phyloP scores from a whole-genome alignment of 2,113 vertebrate species.

The Murina feae region DNA sequence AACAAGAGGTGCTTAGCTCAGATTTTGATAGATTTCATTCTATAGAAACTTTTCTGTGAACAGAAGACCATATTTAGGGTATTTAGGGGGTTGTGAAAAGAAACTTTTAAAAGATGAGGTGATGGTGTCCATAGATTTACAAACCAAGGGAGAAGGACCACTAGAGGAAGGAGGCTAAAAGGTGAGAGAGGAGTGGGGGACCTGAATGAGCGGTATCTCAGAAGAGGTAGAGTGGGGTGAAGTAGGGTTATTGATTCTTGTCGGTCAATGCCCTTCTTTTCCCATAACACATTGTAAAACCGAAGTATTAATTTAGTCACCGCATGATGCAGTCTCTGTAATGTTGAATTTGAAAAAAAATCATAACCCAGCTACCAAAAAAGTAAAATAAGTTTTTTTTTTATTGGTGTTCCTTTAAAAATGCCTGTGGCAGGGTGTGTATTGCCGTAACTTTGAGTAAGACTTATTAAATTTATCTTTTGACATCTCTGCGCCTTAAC shows the following conservation, averaged over 20 bases:
- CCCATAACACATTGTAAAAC: not conserved
- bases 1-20: not conserved
- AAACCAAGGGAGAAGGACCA: not conserved
- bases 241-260: not conserved
- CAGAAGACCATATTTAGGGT: not conserved
- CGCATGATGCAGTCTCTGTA: not conserved
- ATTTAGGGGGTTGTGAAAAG: not conserved
- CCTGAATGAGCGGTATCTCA: not conserved
- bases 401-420: constrained; percentile 2
- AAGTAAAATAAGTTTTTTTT: not conserved
- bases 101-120: not conserved
- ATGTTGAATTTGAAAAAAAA: not conserved
- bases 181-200: not conserved
- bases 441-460: not conserved
- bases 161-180: not conserved
- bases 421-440: not conserved
- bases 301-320: constrained; percentile 19
- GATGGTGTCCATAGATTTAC: not conserved
- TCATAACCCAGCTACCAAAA: not conserved
- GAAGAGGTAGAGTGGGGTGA: not conserved
- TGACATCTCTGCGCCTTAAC: not conserved
- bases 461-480: constrained; percentile 25
- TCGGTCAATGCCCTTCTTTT: not conserved
- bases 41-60: not conserved
- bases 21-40: not conserved